Base-by-base conservation (phyloP, 2,888 invertebrate species). In the Andrena camellia region DNA sequence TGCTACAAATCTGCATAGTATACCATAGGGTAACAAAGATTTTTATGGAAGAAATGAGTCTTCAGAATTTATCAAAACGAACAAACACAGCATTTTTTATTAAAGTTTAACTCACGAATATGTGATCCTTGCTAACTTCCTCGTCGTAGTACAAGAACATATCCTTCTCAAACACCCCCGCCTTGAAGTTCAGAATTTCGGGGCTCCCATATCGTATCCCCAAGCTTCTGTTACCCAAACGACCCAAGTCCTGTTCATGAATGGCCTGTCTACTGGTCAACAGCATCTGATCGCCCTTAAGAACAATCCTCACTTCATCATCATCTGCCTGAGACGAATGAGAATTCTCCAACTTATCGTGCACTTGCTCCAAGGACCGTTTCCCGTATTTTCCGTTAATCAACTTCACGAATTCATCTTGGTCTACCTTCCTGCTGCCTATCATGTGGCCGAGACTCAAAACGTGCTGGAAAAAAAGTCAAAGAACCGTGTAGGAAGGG, bases 81-180 rank as follows among this genome's bases (percentile, higher is more conserved):
- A 23, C 6, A 10, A 13, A 33, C 0, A 68, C 8, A 4, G 8
- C 4, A 33, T 7, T 5, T 2, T 4, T 54, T 5, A n/a, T 50
- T 17, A 20, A 23, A 5, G 42, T 26, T 31, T 1, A 64, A 90
- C 92, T 91, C 63, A 93, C 93, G 20, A 90, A 91, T 73, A 92
- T 83, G 29, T 89, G 84, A 83, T 92, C 83, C n/a, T 79, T 73
- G 81, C 89, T 88, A 17, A 89, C 8, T 26, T 84, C 72, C 59
- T 88, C 81, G 57, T 90, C 87, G 50, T 90, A 89, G 59, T 89
- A 85, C 54, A 92, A 35, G 59, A 89, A 90, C 54, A 83, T 79
- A 74, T 91, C 88, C 20, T 70, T 90, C 71, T 81, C 29, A 35
- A 85, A 84, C 33, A 90, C 70, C 29, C 93, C 93, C n/a, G 86